Evolutionary conservation across 2,888 invertebrate genomes (phyloP), one percentile per base, ranked within the genome.

Genomic region (Junonia oenone): DNA sequence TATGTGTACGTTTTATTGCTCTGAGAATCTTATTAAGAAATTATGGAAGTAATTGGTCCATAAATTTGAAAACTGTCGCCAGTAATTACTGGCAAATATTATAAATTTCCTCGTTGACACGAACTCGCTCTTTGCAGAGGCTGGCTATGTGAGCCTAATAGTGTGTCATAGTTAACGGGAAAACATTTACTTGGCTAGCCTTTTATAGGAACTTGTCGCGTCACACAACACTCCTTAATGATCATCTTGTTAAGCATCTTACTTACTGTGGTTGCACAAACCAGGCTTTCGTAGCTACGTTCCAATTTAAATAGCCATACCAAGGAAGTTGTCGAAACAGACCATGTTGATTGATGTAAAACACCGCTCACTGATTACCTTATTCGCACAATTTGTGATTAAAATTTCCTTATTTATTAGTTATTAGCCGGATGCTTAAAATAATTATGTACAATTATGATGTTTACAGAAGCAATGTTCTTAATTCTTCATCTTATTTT

Each of bases 131-230:
- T 45, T 15, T 40, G 29, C 46, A 46, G 43, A 51, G 56, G 35
- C 17, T 69, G 69, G 67, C 68, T 68, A 68, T 76, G 77, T 71
- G 50, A 51, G 15, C 73, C 73, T 73, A 73, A 68, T 70, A 53
- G 67, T 68, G 68, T 75, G 71, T 73, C 75, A 72, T 67, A 72
- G 66, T 70, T 79, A 79, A 81, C 77, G 76, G 76, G 71, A 76
- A 72, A 75, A 70, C 68, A 71, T 66, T 72, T 64, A 68, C 68
- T 70, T 68, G 66, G 66, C 68, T 49, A 67, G 62, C 76, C 79
- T 74, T 80, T 68, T 78, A 78, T 65, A 77, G 75, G 60, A 73
- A 75, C 72, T 71, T 63, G 76, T 72, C 65, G 66, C 68, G 66
- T 65, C 64, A 58, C 55, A 60, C 66, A 63, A 66, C 48, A 40